Base-by-base conservation (phyloP, 2,113 vertebrate genomes). In the Pavo muticus region DNA sequence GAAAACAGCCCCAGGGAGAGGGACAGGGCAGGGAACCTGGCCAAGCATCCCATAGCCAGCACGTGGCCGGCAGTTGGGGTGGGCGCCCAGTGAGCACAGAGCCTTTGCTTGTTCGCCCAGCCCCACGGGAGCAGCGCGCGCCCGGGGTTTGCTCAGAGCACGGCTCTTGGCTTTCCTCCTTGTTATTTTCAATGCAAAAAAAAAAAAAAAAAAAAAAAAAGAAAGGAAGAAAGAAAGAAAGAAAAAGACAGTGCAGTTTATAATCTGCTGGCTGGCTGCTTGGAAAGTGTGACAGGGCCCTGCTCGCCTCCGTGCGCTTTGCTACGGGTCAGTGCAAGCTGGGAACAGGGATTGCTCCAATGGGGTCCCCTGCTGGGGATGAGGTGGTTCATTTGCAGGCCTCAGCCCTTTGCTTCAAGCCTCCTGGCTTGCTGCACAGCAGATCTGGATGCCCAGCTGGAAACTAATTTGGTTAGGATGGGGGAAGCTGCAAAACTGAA, bases 201-300 rank as follows among this genome's bases (percentile, higher is more conserved):
- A 40, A 14, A 56, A 65, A 50, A 48, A 25, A n/a, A 17, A 27
- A 19, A 7, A 15, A 24, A 10, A 12, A 24, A 12, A 15, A 9
- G 56, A 76, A 48, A 13, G 54, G 64, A 25, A 86, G 25, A 10
- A 35, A 52, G 25, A 10, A 35, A 52, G 25, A 79, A 48, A 13
- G 54, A 71, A 25, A 88, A 59, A 65, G 93, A 94, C 81, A 69
- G 18, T 17, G 71, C 91, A 91, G 87, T 61, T 84, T 91, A 29
- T 93, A 94, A 95, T 94, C 88, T 92, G 87, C 93, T 96, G 96
- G 93, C 96, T 11, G 59, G 56, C 82, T 50, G 52, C 67, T 91
- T 0, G 94, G 97, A 97, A 97, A 97, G 65, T 96, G 70, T 97
- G 97, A 97, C 63, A 3, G 82, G 89, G 69, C 68, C 29, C 47